Percentiles rank a stretch among this genome's conserved stretches.
phyloP scores from a whole-genome alignment of 2,113 vertebrate species.

The Daboia siamensis region DNA sequence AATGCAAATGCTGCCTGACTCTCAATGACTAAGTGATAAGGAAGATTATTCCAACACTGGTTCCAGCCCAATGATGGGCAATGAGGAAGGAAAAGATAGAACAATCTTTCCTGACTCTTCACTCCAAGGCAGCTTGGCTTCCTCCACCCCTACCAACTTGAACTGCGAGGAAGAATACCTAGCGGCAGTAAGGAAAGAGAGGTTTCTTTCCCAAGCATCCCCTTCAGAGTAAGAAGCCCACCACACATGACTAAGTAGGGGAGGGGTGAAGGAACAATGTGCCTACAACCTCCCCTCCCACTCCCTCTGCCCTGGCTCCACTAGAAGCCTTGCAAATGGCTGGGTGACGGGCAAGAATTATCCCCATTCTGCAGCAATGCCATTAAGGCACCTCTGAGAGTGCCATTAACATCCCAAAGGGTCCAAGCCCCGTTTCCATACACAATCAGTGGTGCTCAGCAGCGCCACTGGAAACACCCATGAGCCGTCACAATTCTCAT shows the following conservation, averaged over 20 bases:
- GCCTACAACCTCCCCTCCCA: background rate
- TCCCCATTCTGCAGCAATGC: slow-evolving; percentile 62
- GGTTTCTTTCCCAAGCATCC: background rate
- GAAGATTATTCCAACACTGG: background rate
- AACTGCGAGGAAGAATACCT: background rate
- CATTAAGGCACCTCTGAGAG: slow-evolving; percentile 71
- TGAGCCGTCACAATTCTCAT: slow-evolving; percentile 89
- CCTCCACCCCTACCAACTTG: background rate
- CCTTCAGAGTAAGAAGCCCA: background rate
- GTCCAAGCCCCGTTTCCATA: slow-evolving; percentile 59
- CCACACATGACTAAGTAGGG: background rate
- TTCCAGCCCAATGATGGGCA: background rate
- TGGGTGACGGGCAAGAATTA: background rate
- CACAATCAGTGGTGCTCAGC: slow-evolving; percentile 59
- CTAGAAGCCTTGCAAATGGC: slow-evolving; percentile 3
- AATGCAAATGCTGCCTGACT: background rate
- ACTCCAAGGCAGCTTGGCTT: background rate
- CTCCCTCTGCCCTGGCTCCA: slow-evolving; percentile 57
- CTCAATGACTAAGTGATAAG: background rate
- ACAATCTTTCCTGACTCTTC: background rate
- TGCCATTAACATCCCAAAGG: slow-evolving; percentile 77
- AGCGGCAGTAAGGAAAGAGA: background rate
- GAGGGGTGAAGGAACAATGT: background rate
- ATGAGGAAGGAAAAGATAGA: background rate
- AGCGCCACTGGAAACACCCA: slow-evolving; percentile 85